Evolutionary conservation across 1,140 invertebrate genomes (phyloP), one percentile per base, ranked within the genome.

Genomic region (Drosophila cardini): DNA sequence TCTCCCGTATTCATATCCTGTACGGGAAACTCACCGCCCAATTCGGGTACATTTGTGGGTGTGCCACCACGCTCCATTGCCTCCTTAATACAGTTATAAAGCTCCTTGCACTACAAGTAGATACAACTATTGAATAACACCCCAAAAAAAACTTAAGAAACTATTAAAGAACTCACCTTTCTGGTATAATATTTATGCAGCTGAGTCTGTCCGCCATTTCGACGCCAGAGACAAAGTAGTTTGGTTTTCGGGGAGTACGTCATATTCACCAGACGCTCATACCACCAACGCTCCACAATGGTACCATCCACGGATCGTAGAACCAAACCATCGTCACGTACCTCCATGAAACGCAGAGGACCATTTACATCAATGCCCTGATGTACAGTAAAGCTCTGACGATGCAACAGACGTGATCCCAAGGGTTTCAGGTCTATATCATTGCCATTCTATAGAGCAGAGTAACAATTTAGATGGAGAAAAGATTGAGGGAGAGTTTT

Each of bases 111-210:
- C 98, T 99, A 93, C n/a, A 11, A 8, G 4, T 10, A 50, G 38
- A 30, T 46, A 8, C 18, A 9, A 18, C 5, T 16, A 0, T 26
- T 18, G 9, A 1, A 15, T 18, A 13, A 21, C 32, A 56, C 2
- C 16, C 0, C n/a, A n/a, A 45, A 21, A 21, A 10, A 50, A 30
- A 48, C 13, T 7, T 38, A 4, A 48, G 9, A 4, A 1, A 16
- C 9, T 42, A 5, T 7, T 2, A n/a, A 26, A 9, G 6, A 32
- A 6, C 32, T 91, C 92, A 99, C 98, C 95, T 99, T 99, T 93
- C 98, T 98, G 0, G 99, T 99, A 91, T 99, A 99, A 93, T 99
- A 99, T 94, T 99, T 99, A 92, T 99, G 98, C 57, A 99, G 94
- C 89, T 99, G 96, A 0, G 97, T 98, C 48, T 92, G 91, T 9